Conservation (phyloP, 1,140 invertebrate species). For the Lysiphlebus fabarum region DNA sequence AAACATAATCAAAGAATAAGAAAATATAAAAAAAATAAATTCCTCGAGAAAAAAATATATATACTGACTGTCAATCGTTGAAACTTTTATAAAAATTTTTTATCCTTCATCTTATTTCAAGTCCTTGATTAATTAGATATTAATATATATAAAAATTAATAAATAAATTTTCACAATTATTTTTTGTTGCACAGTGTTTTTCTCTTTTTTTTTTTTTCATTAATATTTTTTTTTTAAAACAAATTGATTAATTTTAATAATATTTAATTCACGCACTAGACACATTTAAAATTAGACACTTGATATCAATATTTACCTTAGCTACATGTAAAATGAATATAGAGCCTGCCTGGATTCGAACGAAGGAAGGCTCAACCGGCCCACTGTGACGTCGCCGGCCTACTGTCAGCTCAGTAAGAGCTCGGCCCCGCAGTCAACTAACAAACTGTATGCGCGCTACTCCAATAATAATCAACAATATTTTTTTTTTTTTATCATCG, state of each 20-base stretch:
- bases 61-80: too few species aligned
- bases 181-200: background rate
- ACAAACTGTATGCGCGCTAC: constrained; percentile 49
- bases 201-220: background rate
- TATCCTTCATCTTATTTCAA: too few species aligned
- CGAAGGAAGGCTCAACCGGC: constrained; percentile 57
- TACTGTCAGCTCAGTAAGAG: constrained; percentile 56
- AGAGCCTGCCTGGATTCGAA: constrained; percentile 55
- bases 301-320: constrained; percentile 54
- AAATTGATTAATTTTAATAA: background rate
- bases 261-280: constrained; percentile 26
- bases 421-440: constrained; percentile 56
- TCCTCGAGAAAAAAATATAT: too few species aligned
- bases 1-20: too few species aligned
- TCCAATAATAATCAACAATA: constrained; percentile 28
- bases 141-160: background rate
- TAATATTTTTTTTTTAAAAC: too few species aligned
- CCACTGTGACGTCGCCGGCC: constrained; percentile 59
- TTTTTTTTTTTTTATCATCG: background rate
- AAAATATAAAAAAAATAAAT: too few species aligned
- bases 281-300: constrained; percentile 33
- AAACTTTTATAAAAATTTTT: too few species aligned
- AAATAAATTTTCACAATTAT: background rate
- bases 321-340: constrained; percentile 59
- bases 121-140: too few species aligned